phyloP scores from a whole-genome alignment of 2,113 vertebrate species.

The Erythrocebus patas region DNA sequence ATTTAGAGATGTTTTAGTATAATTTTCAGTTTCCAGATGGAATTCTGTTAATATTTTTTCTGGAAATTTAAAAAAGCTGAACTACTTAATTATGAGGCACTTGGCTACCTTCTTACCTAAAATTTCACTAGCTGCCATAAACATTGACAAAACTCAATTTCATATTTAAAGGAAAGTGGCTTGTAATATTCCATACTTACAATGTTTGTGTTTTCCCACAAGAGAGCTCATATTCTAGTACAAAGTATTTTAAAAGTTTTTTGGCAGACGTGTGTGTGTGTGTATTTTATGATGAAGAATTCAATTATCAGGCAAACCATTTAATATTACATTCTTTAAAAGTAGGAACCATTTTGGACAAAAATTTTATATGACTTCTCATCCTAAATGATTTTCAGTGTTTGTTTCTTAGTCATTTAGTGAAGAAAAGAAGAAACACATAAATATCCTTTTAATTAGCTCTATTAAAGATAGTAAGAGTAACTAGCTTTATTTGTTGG shows the following conservation, averaged over 20 bases:
- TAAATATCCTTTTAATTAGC: not conserved
- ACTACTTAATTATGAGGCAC: not conserved
- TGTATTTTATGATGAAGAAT: not conserved
- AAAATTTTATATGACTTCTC: not conserved
- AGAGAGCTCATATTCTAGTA: not conserved
- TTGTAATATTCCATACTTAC: not conserved
- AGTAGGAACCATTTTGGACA: not conserved
- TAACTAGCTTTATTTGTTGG: not conserved
- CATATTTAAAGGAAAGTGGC: not conserved
- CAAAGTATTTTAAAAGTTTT: not conserved
- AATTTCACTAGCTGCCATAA: not conserved
- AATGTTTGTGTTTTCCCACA: not conserved
- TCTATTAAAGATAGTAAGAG: not conserved
- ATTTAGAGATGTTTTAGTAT: constrained; percentile 21
- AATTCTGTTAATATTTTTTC: constrained; percentile 3
- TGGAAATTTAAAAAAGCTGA: not conserved
- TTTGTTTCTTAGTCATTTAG: not conserved
- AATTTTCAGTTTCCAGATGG: constrained; percentile 3
- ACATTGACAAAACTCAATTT: constrained; percentile 19
- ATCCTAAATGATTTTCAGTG: not conserved
- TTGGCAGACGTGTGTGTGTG: not conserved
- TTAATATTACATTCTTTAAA: not conserved
- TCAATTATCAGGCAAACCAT: not conserved
- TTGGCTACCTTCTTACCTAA: not conserved
- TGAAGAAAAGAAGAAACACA: not conserved